Evolutionary conservation across 53 echinoderm and acorn worm genomes (phyloP), one percentile per base, ranked within the genome.

Genomic region (Henricia sp.): DNA sequence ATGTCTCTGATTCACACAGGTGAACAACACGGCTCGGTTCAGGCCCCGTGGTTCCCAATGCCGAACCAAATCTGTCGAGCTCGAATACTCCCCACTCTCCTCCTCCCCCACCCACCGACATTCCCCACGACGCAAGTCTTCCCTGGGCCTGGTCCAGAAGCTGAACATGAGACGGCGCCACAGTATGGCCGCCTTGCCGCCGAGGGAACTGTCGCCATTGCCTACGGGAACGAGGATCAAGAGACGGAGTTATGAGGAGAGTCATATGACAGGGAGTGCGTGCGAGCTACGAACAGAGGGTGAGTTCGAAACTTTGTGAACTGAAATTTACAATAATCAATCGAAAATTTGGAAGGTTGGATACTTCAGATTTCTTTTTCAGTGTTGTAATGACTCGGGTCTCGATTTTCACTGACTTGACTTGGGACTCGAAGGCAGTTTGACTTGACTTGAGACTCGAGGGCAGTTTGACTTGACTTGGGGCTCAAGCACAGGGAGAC

Each of bases 81-180:
- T 86, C 0, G 86, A 86, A 30, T 86, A 86, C 86, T 86, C 86
- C 1, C 86, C 86, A 0, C 51, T 86, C 86, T 86, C 74, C 76
- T 86, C 86, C 41, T 59, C 85, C 1, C 34, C 74, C 8, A 26
- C 44, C 44, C 86, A 67, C 13, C 64, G 67, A 10, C 52, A 51
- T 41, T 86, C 86, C 19, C 86, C 86, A 14, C 57, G 86, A 5
- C 38, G 86, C 66, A 74, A 76, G 52, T 75, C 75, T 42, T 75
- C 86, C 76, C 66, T 86, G 16, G 86, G 75, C 17, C 74, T 75
- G 53, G 76, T 86, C 67, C 80, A 80, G 80, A 80, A 80, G 51
- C 80, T 80, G 63, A 80, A 80, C 46, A 75, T 86, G 65, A 48
- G 86, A 27, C 37, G 86, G 8, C 74, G 76, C 6, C 67, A 75